These are phyloP conservation scores for Sebastes trivittatus DNA, from an alignment of 2,797 vertebrate genomes.

Conservation along the genomic window DNA sequence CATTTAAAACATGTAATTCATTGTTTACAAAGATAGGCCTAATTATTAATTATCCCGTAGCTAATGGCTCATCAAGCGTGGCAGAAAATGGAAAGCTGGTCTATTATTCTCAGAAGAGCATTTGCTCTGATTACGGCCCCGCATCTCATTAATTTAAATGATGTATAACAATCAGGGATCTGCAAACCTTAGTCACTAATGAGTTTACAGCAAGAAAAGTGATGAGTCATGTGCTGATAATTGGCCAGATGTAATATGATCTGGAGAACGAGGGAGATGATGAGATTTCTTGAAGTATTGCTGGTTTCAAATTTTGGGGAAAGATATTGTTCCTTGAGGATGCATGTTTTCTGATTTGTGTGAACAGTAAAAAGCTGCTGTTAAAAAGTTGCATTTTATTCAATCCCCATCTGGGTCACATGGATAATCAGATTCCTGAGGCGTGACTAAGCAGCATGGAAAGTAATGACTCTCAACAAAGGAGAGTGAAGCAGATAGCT, in stretches of 20 bases:
- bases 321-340: neutral
- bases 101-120: constrained; percentile 20
- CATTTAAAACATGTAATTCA: neutral
- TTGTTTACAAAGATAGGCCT: constrained; percentile 14
- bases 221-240: constrained; percentile 37
- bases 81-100: neutral
- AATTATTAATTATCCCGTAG: constrained; percentile 8
- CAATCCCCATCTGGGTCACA: neutral
- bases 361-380: neutral
- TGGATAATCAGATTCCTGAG: neutral
- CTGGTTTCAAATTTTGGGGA: constrained; percentile 5
- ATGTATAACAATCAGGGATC: constrained; percentile 19
- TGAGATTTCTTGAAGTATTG: neutral
- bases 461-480: neutral
- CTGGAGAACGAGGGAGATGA: neutral
- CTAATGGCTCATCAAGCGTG: constrained; percentile 16
- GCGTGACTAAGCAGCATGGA: neutral
- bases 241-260: constrained; percentile 27
- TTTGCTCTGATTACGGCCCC: constrained; percentile 1
- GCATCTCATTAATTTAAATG: constrained; percentile 43
- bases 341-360: neutral
- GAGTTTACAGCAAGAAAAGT: neutral
- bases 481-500: neutral
- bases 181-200: constrained; percentile 24
- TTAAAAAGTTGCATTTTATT: neutral